Evolutionary conservation across 2,888 invertebrate genomes (phyloP).

Genomic region (Acanthococcus lagerstroemiae): DNA sequence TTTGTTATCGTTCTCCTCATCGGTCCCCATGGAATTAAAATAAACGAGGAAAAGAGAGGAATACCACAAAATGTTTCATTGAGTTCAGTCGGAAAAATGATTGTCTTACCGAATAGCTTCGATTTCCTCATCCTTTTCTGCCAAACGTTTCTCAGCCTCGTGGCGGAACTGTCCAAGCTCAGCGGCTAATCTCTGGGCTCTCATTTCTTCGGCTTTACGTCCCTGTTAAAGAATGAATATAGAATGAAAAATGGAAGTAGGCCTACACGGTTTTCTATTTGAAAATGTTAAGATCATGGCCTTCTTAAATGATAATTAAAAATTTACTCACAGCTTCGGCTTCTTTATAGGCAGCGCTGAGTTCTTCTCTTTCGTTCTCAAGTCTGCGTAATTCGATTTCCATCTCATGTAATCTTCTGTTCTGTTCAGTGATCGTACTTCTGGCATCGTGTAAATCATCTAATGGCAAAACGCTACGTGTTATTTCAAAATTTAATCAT

Average conservation of each 20-base stretch:
- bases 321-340: slow-evolving; percentile 86
- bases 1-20: too few relatives aligned
- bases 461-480: too few relatives aligned
- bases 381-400: slow-evolving; percentile 93
- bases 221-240: too few relatives aligned
- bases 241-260: too few relatives aligned
- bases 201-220: slow-evolving; percentile 94
- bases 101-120: slow-evolving; percentile 84
- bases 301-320: too few relatives aligned
- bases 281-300: too few relatives aligned
- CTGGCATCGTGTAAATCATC: slow-evolving; percentile 95
- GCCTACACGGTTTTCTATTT: too few relatives aligned
- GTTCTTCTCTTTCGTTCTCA: slow-evolving; percentile 98
- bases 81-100: too few relatives aligned
- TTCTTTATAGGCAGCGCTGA: slow-evolving; percentile 95
- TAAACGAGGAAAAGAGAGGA: too few relatives aligned
- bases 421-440: slow-evolving; percentile 85
- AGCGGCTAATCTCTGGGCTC: slow-evolving; percentile 81
- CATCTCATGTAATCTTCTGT: slow-evolving; percentile 92
- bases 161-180: slow-evolving; percentile 91
- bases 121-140: slow-evolving; percentile 98
- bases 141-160: slow-evolving; percentile 91
- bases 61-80: too few relatives aligned
- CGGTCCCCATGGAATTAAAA: too few relatives aligned
- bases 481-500: too few relatives aligned